A percentile compares a stretch with the other conserved stretches of the same genome.
Evolutionary conservation across 1,140 invertebrate genomes (phyloP).

Genomic region (Drosophila oshimai): DNA sequence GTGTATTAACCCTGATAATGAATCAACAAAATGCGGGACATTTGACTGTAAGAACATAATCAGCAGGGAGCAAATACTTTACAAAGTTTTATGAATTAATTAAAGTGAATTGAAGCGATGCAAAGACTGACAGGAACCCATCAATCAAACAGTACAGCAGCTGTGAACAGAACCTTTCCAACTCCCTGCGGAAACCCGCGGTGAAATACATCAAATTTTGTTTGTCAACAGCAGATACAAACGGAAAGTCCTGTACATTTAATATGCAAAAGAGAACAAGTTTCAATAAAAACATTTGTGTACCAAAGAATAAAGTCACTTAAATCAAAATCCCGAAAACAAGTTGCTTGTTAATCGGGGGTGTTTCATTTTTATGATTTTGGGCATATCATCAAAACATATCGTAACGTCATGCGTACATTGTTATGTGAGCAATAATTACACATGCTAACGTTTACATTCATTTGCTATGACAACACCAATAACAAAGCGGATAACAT

Average conservation of each 20-base stretch:
- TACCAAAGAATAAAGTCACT: too few species aligned
- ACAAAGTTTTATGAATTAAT: slow-evolving; percentile 19
- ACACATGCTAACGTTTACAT: slow-evolving; percentile 14
- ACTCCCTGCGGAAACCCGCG: slow-evolving; percentile 10
- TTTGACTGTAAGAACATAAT: background rate
- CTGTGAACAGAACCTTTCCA: slow-evolving; percentile 5
- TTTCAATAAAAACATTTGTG: background rate
- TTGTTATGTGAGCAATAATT: slow-evolving; percentile 15
- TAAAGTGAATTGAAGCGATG: background rate
- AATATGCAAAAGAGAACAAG: background rate
- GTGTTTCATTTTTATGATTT: background rate
- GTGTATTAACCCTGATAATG: background rate
- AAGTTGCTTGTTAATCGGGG: background rate
- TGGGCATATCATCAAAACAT: background rate
- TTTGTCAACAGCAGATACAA: slow-evolving; percentile 1
- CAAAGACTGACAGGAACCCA: background rate
- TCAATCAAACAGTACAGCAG: slow-evolving; percentile 38
- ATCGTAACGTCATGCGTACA: background rate
- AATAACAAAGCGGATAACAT: slow-evolving; percentile 23
- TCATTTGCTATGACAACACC: slow-evolving; percentile 24
- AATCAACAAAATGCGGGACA: background rate
- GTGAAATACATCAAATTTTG: slow-evolving; percentile 24
- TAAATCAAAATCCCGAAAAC: background rate
- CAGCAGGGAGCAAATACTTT: slow-evolving; percentile 1
- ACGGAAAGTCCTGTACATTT: background rate